Evolutionary conservation across 2,888 invertebrate genomes (phyloP), one percentile per base, ranked within the genome.

Genomic region (Allolobophora icterica): DNA sequence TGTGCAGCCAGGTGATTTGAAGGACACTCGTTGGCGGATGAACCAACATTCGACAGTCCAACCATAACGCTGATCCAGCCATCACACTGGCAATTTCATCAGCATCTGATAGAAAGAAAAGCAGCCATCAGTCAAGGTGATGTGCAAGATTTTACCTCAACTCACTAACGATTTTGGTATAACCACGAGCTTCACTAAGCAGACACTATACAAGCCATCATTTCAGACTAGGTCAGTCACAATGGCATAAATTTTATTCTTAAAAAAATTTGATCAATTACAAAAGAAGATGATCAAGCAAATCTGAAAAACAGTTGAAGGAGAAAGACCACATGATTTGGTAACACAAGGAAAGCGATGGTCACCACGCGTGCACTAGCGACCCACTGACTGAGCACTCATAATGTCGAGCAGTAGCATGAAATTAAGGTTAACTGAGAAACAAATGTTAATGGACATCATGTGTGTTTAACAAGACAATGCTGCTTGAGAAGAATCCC

Each of bases 1-100:
- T 89, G 71, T 91, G 89, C 30, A 42, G 34, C 92, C 92, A 92
- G 15, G 42, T 91, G 84, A 92, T 89, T 42, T 89, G 52, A 34
- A 92, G 83, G 34, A 92, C 34, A 45, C 90, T 91, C 19, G 38
- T 40, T 30, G 38, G 34, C 4, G 91, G 89, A 11, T 30, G 5
- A 42, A 90, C 89, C 42, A 92, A 34, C 33, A 11, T 19, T 42
- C 92, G 84, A 40, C 92, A 92, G 83, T 92, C 92, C 71, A 92
- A 71, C 92, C 92, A 92, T 13, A 91, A 71, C 19, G 92, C 90
- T 2, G 92, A 92, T 15, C 92, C 92, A 33, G 91, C 91, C 89
- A 91, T 42, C n/a, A 92, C 92, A 30, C 83, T 42, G 0, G 91
- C 38, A 33, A 91, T 89, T 35, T 34, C 58, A 83, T 92, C 92